A percentile compares a stretch with the other conserved stretches of the same genome.
Evolutionary conservation across 2,888 invertebrate species (phyloP).

Genomic region (Sphaerophoria rueppellii): DNA sequence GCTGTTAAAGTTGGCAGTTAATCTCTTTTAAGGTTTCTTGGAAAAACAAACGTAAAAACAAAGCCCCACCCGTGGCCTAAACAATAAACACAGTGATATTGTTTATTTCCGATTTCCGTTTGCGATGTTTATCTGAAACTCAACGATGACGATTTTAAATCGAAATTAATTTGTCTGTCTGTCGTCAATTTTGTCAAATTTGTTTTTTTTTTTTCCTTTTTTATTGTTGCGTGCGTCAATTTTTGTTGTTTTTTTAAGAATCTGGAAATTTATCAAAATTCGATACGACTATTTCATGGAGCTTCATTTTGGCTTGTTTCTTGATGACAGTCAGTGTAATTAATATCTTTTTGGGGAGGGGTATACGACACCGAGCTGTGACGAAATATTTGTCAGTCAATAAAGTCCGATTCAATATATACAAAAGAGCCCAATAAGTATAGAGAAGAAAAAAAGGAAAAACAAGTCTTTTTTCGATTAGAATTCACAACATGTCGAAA

Average conservation of each 20-base stretch:
- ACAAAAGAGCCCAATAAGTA: too few relatives aligned
- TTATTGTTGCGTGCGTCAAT: constrained; percentile 21
- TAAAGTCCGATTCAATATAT: not conserved
- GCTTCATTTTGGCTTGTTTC: constrained; percentile 1
- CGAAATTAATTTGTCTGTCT: constrained; percentile 25
- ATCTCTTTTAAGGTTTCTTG: not conserved
- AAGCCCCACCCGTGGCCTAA: not conserved
- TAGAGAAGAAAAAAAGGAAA: too few relatives aligned
- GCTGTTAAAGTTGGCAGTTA: not conserved
- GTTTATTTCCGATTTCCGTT: constrained; percentile 29
- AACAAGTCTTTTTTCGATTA: too few relatives aligned
- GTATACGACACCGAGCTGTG: not conserved
- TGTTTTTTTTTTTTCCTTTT: constrained; percentile 16
- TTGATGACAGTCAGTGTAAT: not conserved
- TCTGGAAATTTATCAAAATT: constrained; percentile 19
- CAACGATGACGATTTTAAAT: constrained; percentile 5
- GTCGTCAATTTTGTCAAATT: too few relatives aligned
- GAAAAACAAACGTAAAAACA: not conserved
- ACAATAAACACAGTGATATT: not conserved
- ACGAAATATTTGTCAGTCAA: constrained; percentile 22
- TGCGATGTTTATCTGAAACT: not conserved
- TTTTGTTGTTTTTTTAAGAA: not conserved
- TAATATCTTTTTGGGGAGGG: constrained; percentile 1
- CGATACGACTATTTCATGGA: not conserved
- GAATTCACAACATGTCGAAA: too few relatives aligned